phyloP scores from a whole-genome alignment of 2,113 vertebrate species.

The Raja brachyura region DNA sequence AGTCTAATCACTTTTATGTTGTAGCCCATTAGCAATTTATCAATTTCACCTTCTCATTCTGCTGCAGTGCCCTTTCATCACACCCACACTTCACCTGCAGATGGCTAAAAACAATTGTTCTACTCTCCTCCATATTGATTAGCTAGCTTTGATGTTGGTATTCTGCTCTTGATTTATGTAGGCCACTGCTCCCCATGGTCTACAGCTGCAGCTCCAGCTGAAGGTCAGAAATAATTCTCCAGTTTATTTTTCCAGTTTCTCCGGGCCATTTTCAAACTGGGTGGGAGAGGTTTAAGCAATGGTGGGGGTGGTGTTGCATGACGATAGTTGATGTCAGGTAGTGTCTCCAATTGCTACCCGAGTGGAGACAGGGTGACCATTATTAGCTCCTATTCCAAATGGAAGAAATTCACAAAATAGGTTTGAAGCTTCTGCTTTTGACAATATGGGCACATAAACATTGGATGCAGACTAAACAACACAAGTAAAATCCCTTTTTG shows the following conservation, averaged over 20 bases:
- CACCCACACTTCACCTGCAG: not conserved
- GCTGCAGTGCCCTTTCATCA: not conserved
- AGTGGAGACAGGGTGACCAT: no score
- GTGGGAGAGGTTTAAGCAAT: not conserved
- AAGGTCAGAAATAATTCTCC: not conserved
- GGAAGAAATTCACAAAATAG: not conserved
- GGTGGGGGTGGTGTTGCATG: no score
- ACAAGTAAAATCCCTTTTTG: not conserved
- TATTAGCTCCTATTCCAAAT: no score
- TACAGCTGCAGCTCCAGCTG: no score
- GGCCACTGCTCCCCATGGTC: not conserved
- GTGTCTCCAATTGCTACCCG: no score
- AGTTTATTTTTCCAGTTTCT: no score
- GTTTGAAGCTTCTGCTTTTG: not conserved
- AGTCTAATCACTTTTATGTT: not conserved
- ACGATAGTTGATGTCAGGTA: no score
- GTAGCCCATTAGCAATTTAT: not conserved
- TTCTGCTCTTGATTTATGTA: not conserved
- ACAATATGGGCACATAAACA: not conserved
- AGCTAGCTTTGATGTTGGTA: not conserved
- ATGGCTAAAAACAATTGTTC: not conserved
- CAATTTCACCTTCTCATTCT: not conserved
- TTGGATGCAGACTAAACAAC: not conserved
- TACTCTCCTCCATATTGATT: conserved; percentile 9
- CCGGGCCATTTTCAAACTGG: not conserved